These are phyloP conservation scores for Gisinianus flammeolus DNA, from an alignment of 2,888 invertebrate species.

Conservation along the genomic window DNA sequence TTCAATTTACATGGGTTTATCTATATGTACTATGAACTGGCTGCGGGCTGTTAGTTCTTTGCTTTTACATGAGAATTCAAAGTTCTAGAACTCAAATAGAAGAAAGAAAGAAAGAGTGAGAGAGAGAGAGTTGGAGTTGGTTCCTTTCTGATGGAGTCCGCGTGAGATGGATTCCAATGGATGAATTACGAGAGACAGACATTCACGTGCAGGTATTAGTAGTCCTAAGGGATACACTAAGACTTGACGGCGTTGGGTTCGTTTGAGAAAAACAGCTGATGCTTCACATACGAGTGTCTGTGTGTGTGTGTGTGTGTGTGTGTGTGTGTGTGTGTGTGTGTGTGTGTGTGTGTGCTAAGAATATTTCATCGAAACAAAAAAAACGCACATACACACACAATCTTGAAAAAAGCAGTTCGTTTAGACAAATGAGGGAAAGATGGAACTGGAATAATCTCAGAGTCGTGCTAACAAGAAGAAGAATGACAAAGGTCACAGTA, in stretches of 20 bases:
- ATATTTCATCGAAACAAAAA: not conserved
- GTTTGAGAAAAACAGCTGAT: constrained; percentile 18
- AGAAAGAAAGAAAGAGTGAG: not conserved
- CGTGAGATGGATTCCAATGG: constrained; percentile 33
- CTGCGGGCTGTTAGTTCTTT: too few relatives aligned
- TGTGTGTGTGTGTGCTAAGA: too few relatives aligned
- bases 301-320: too few relatives aligned
- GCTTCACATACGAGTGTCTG: not conserved
- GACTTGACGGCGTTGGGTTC: constrained; percentile 23
- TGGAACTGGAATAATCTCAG: too few relatives aligned
- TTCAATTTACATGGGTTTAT: not conserved
- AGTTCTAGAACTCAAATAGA: too few relatives aligned
- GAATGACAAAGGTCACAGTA: constrained; percentile 16
- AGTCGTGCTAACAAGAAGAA: too few relatives aligned
- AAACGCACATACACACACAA: not conserved
- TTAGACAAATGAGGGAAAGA: constrained; percentile 27
- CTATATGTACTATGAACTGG: too few relatives aligned
- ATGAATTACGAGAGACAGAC: constrained; percentile 26
- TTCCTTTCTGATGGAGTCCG: constrained; percentile 19
- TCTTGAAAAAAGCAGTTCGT: too few relatives aligned
- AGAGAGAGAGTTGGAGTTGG: too few relatives aligned
- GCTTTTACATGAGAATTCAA: too few relatives aligned
- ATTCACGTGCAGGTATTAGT: constrained; percentile 33
- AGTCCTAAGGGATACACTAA: constrained; percentile 21
- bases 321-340: too few relatives aligned